Percentiles rank a stretch among this genome's conserved stretches.
Evolutionary conservation across 2,113 vertebrate genomes (phyloP).

Genomic region (cattle (Bos taurus)): DNA sequence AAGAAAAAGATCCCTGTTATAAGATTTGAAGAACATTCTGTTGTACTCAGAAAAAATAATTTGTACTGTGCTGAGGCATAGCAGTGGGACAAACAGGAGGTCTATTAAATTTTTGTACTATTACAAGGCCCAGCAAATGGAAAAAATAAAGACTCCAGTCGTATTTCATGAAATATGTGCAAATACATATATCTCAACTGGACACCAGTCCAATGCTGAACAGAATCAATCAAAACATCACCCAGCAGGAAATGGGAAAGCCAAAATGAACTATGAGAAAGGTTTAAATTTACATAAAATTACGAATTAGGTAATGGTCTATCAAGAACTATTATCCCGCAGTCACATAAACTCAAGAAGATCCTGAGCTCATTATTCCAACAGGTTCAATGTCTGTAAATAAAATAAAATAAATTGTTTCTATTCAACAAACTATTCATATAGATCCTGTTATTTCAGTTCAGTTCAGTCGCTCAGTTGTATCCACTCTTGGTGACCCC

Average conservation of each 20-base stretch:
- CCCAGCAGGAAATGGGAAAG: not conserved
- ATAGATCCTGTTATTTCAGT: not conserved
- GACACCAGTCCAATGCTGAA: not conserved
- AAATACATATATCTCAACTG: too few relatives aligned
- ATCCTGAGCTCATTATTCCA: too few relatives aligned
- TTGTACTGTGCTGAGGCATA: not conserved
- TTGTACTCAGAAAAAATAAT: not conserved
- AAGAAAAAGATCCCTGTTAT: not conserved
- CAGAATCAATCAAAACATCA: not conserved
- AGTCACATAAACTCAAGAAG: not conserved
- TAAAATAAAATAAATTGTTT: not conserved
- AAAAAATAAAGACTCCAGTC: not conserved
- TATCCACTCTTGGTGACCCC: not conserved
- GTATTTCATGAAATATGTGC: not conserved
- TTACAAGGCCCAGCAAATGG: not conserved
- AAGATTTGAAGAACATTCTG: not conserved
- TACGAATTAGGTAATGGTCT: too few relatives aligned
- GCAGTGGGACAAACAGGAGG: not conserved
- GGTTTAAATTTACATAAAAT: not conserved
- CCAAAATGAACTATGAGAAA: not conserved
- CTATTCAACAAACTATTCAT: not conserved
- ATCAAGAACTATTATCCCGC: accelerated
- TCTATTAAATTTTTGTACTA: not conserved
- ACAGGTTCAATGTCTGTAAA: not conserved
- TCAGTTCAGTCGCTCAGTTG: not conserved